Percentiles rank a stretch among this genome's conserved stretches.
phyloP scores from a whole-genome alignment of 2,797 vertebrate genomes.

The Anguilla megastoma region DNA sequence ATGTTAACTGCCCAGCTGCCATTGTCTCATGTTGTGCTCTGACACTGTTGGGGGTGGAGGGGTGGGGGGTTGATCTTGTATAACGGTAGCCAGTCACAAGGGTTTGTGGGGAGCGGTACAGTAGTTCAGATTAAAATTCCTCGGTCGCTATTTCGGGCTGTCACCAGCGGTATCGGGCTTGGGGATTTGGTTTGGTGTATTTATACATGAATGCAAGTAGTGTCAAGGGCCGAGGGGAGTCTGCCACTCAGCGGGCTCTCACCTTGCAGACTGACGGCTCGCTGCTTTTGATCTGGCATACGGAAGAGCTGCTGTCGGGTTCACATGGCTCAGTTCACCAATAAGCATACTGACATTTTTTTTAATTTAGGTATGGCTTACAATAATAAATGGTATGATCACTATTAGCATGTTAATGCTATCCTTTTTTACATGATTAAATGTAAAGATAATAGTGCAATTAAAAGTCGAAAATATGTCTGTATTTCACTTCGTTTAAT shows the following conservation, averaged over 20 bases:
- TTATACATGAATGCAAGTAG: not conserved
- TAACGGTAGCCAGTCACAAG: not conserved
- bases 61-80: not conserved
- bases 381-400: no score
- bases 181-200: not conserved
- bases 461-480: not conserved
- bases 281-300: not conserved
- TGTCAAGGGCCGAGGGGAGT: not conserved
- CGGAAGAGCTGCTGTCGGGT: no score
- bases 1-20: not conserved
- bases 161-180: not conserved
- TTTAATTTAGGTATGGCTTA: no score
- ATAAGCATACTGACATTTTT: no score
- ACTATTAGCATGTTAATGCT: not conserved
- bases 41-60: not conserved
- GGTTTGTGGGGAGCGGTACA: not conserved
- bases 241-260: not conserved
- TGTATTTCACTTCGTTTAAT: not conserved
- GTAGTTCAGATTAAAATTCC: constrained; percentile 8
- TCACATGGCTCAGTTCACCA: not conserved
- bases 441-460: not conserved
- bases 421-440: not conserved
- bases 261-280: not conserved
- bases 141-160: not conserved
- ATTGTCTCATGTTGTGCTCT: not conserved